Percentiles rank a stretch among this genome's conserved stretches.
Conservation (phyloP, 2,113 vertebrate species). For the Myxocyprinus asiaticus region DNA sequence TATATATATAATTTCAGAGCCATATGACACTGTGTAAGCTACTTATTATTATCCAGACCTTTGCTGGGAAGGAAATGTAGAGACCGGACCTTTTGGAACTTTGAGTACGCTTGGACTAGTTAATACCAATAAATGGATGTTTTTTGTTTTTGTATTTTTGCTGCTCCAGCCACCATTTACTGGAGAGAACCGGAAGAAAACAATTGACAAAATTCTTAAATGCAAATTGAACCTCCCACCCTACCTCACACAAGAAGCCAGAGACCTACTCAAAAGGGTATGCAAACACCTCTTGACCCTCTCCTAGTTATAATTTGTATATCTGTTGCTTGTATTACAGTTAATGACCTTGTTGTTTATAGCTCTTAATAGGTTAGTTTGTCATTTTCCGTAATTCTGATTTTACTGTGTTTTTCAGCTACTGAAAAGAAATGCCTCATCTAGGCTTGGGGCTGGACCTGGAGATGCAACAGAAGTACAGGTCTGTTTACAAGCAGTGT, state of each 20-base stretch:
- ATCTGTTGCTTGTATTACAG: background rate
- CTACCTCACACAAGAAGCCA: constrained; percentile 99
- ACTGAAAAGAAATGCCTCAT: constrained; percentile 96
- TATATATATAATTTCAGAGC: no score
- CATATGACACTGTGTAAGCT: no score
- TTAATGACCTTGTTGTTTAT: background rate
- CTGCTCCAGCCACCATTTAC: constrained; percentile 88
- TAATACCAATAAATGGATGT: no score
- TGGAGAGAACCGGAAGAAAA: constrained; percentile 97
- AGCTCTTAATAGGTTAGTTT: background rate
- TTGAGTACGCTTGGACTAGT: no score
- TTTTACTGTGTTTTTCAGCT: constrained; percentile 73
- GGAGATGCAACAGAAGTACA: constrained; percentile 95
- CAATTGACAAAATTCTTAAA: constrained; percentile 98
- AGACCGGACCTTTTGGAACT: no score
- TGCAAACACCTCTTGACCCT: background rate
- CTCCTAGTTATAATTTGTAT: no score
- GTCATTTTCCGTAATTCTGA: background rate
- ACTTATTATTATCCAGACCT: no score
- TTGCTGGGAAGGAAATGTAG: no score
- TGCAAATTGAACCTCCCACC: constrained; percentile 99
- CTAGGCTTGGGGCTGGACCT: constrained; percentile 89
- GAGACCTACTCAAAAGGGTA: constrained; percentile 98
- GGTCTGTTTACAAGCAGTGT: constrained; percentile 67
- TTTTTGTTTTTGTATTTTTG: background rate